Conservation (phyloP, 2,113 vertebrate species). For the Peromyscus californicus region DNA sequence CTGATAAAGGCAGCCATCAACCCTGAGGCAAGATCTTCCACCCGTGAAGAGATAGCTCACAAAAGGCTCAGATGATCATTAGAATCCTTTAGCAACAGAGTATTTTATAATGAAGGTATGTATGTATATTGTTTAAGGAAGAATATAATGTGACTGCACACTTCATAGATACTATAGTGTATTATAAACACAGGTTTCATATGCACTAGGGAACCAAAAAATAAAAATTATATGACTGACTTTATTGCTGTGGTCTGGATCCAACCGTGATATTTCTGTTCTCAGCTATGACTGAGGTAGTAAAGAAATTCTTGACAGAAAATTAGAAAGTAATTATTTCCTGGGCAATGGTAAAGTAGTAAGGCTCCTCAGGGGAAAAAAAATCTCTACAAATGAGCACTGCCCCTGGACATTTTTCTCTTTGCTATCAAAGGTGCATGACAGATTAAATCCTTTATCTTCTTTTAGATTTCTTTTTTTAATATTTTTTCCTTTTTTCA, state of each 20-base stretch:
- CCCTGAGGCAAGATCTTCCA: neutral
- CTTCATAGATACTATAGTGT: neutral
- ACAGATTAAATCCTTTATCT: constrained; percentile 1
- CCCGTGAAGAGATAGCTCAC: neutral
- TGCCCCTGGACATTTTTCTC: neutral
- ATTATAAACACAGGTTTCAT: neutral
- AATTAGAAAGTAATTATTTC: neutral
- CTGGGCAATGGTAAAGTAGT: constrained; percentile 31
- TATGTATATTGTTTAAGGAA: neutral
- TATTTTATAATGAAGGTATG: neutral
- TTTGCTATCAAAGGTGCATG: neutral
- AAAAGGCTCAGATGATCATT: neutral
- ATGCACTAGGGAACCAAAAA: neutral
- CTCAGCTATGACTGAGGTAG: neutral
- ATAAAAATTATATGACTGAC: neutral
- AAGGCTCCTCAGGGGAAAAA: constrained; percentile 27
- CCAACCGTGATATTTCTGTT: neutral
- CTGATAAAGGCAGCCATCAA: neutral
- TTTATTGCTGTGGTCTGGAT: neutral
- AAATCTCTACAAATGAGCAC: constrained; percentile 52
- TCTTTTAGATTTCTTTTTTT: neutral
- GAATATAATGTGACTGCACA: neutral
- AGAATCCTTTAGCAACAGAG: neutral
- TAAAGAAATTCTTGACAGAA: neutral
- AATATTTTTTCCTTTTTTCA: neutral